A percentile compares a stretch with the other conserved stretches of the same genome.
phyloP scores from a whole-genome alignment of 1,140 invertebrate species.

The Dreissena polymorpha region DNA sequence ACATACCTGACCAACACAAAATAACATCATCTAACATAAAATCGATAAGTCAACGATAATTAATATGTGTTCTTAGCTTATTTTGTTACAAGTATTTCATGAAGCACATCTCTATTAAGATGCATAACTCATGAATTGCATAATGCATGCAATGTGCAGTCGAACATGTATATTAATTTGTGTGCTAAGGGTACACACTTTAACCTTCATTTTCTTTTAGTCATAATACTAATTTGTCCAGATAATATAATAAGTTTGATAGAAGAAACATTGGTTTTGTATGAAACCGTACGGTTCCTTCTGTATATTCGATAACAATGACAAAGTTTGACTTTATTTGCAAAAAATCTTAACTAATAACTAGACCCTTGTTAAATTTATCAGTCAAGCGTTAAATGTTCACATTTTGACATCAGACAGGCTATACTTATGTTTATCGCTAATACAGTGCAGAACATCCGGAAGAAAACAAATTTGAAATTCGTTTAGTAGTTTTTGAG shows the following conservation, averaged over 20 bases:
- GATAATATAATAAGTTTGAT: neutral
- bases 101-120: too few species aligned
- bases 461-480: neutral
- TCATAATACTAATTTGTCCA: neutral
- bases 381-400: neutral
- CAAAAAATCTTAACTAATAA: neutral
- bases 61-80: too few species aligned
- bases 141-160: neutral
- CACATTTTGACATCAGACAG: neutral
- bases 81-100: too few species aligned
- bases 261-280: neutral
- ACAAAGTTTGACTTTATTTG: conserved; percentile 18
- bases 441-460: neutral
- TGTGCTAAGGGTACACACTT: conserved; percentile 34
- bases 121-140: neutral
- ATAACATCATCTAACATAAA: too few species aligned
- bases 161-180: conserved; percentile 18
- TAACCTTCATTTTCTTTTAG: neutral
- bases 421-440: neutral
- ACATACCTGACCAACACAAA: too few species aligned
- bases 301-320: neutral
- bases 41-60: too few species aligned
- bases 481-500: neutral
- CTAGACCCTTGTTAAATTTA: neutral
- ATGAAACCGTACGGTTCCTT: neutral